Percentiles rank a stretch among this genome's conserved stretches.
Conservation (phyloP, 2,888 invertebrate genomes). For the Caenorhabditis sp. region DNA sequence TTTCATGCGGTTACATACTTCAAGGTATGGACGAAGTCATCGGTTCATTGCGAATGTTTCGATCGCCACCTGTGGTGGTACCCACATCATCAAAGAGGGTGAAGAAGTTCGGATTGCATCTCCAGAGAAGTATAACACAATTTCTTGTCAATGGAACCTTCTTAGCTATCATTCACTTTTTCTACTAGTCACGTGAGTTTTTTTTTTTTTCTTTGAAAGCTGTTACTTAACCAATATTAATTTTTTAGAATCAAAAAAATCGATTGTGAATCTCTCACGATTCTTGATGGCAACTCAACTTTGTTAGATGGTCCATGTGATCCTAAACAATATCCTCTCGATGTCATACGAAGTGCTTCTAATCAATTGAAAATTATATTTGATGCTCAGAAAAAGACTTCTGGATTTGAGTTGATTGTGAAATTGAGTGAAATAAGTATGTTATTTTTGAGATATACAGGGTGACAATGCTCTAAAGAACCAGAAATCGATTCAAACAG, state of each 20-base stretch:
- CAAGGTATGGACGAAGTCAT: slow-evolving; percentile 76
- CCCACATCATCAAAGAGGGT: slow-evolving; percentile 53
- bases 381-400: slow-evolving; percentile 31
- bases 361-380: neutral
- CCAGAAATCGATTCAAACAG: too few species aligned
- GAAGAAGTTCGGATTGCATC: slow-evolving; percentile 50
- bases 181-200: slow-evolving; percentile 55
- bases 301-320: neutral
- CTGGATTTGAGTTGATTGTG: slow-evolving; percentile 62
- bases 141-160: slow-evolving; percentile 83
- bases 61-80: slow-evolving; percentile 72
- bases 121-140: slow-evolving; percentile 79
- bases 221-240: too few species aligned
- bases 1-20: slow-evolving; percentile 81
- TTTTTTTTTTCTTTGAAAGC: too few species aligned
- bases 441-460: too few species aligned
- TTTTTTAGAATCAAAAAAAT: neutral
- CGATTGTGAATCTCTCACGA: neutral
- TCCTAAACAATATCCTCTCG: neutral
- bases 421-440: slow-evolving; percentile 48
- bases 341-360: neutral
- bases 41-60: slow-evolving; percentile 82
- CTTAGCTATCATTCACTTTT: slow-evolving; percentile 76
- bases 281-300: neutral
- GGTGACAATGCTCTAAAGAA: too few species aligned